phyloP scores from a whole-genome alignment of 2,888 invertebrate species.

The Lamellibrachia columna region DNA sequence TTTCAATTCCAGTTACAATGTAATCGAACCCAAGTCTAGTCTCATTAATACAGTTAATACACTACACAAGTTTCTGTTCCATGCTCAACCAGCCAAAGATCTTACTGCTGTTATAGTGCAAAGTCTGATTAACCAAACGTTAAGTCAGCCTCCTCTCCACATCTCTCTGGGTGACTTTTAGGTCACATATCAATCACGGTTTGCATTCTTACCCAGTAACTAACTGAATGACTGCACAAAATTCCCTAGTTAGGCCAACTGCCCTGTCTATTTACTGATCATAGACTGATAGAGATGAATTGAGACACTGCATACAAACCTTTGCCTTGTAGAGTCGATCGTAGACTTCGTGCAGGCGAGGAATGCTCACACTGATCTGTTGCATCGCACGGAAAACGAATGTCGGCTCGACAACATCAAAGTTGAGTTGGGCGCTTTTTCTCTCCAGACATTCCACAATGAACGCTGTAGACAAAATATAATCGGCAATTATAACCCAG shows the following conservation, averaged over 20 bases:
- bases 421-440: slow-evolving; percentile 56
- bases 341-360: slow-evolving; percentile 83
- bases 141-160: not conserved
- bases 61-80: too few relatives aligned
- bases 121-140: too few relatives aligned
- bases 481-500: not conserved
- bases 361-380: slow-evolving; percentile 80
- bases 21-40: too few relatives aligned
- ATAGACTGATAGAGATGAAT: not conserved
- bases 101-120: too few relatives aligned
- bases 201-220: not conserved
- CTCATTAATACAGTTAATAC: too few relatives aligned
- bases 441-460: slow-evolving; percentile 64
- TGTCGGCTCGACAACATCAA: slow-evolving; percentile 57
- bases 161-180: not conserved
- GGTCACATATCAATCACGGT: not conserved
- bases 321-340: slow-evolving; percentile 70
- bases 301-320: slow-evolving; percentile 48
- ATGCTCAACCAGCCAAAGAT: too few relatives aligned
- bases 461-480: slow-evolving; percentile 57
- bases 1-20: too few relatives aligned
- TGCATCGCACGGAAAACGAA: slow-evolving; percentile 82
- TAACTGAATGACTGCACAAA: not conserved
- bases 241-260: not conserved
- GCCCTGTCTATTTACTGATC: not conserved